Evolutionary conservation across 2,888 invertebrate genomes (phyloP).

Genomic region (Parthenolecanium corni): DNA sequence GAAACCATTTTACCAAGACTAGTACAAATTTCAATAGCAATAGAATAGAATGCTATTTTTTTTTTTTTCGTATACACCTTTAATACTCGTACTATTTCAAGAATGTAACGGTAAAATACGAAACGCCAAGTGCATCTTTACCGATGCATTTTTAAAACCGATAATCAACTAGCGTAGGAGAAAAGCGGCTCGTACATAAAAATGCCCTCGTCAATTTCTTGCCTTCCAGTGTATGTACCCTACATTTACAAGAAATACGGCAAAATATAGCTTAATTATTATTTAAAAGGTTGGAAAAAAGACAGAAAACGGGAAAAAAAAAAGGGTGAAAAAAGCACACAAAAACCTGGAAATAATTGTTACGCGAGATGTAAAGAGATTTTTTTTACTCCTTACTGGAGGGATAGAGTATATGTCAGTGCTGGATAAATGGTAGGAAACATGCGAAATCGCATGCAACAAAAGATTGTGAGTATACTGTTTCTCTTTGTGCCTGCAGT

Average conservation of each 20-base stretch:
- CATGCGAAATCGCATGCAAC: constrained; percentile 27
- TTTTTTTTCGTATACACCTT: neutral
- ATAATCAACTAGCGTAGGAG: constrained; percentile 8
- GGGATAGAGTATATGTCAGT: neutral
- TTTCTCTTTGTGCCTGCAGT: constrained; percentile 16
- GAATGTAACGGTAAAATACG: neutral
- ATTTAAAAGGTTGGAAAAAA: neutral
- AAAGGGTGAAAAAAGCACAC: neutral
- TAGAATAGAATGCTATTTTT: neutral
- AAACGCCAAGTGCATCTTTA: constrained; percentile 1
- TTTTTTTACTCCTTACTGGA: constrained; percentile 6
- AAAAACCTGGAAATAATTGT: constrained; percentile 11
- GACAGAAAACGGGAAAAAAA: too few species aligned
- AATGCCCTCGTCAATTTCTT: constrained; percentile 8
- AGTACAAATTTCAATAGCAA: constrained; percentile 19
- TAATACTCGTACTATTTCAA: constrained; percentile 1
- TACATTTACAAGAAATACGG: neutral
- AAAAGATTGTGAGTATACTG: constrained; percentile 14
- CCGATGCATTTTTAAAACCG: constrained; percentile 3
- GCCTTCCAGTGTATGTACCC: neutral
- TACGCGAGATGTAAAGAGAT: neutral
- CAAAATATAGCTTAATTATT: constrained; percentile 26
- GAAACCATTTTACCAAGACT: constrained; percentile 12
- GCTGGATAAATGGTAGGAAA: constrained; percentile 17
- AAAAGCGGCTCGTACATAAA: neutral